These are phyloP conservation scores for Esox niger DNA, from an alignment of 2,113 vertebrate species.

Conservation along the genomic window DNA sequence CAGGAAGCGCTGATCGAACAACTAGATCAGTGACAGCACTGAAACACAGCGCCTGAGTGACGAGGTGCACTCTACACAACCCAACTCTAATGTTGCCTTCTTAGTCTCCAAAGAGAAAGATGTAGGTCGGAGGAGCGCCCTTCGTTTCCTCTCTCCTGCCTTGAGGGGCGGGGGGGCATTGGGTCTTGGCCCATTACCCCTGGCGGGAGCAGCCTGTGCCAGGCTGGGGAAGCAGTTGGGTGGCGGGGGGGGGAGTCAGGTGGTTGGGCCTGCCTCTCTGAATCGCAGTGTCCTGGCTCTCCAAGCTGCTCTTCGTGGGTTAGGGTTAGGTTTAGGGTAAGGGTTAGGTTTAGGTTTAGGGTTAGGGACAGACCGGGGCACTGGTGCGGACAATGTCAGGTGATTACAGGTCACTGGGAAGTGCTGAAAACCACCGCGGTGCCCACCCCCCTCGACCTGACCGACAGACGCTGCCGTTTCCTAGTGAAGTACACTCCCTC, in stretches of 20 bases:
- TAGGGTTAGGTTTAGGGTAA: no score
- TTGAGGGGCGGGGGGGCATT: neutral
- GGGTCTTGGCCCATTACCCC: no score
- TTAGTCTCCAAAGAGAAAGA: neutral
- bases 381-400: slow-evolving; percentile 29
- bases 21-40: neutral
- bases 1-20: slow-evolving; percentile 2
- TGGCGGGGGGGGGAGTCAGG: slow-evolving; percentile 2
- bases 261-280: slow-evolving; percentile 22
- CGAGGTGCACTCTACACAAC: neutral
- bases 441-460: neutral
- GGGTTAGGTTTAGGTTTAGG: no score
- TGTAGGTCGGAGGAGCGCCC: neutral
- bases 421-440: slow-evolving; percentile 25
- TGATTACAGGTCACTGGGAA: slow-evolving; percentile 47
- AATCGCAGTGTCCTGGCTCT: slow-evolving; percentile 1
- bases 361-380: no score
- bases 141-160: neutral
- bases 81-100: neutral
- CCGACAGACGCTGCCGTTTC: neutral
- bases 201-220: neutral
- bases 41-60: neutral
- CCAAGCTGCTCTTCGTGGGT: neutral
- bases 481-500: slow-evolving; percentile 20
- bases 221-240: neutral